Evolutionary conservation across 2,888 invertebrate species (phyloP).

Genomic region (Phalera bucephala): DNA sequence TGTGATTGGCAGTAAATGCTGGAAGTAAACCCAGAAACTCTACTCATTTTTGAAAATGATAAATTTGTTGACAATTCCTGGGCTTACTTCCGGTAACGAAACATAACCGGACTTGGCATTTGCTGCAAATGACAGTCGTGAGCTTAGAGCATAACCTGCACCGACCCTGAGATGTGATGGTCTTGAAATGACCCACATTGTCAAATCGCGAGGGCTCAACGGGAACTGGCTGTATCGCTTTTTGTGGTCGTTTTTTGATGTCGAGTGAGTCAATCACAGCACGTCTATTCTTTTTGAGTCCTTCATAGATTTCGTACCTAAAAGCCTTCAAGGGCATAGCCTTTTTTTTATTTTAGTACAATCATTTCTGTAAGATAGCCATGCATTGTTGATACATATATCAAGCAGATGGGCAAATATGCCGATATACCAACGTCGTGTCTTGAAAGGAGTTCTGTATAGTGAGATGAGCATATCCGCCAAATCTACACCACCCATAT

Average conservation of each 20-base stretch:
- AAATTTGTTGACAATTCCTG: constrained; percentile 17
- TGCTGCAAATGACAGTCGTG: constrained; percentile 15
- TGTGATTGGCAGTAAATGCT: constrained; percentile 12
- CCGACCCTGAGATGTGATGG: constrained; percentile 15
- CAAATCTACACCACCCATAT: constrained; percentile 4
- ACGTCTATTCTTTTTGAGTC: constrained; percentile 19
- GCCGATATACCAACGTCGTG: neutral
- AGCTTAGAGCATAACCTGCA: constrained; percentile 9
- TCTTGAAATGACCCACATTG: constrained; percentile 17
- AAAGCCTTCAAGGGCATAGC: neutral
- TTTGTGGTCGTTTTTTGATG: constrained; percentile 11
- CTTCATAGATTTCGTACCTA: neutral
- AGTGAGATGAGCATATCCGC: neutral
- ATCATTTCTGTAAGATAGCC: neutral
- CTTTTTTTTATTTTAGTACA: neutral
- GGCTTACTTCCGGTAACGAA: constrained; percentile 14
- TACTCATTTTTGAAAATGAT: constrained; percentile 15
- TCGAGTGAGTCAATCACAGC: constrained; percentile 9
- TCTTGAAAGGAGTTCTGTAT: neutral
- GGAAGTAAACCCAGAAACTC: constrained; percentile 11
- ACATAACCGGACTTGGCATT: constrained; percentile 23
- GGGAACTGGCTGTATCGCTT: constrained; percentile 6
- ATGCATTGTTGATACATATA: neutral
- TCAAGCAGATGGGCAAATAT: neutral
- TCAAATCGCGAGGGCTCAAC: constrained; percentile 17